Conservation (phyloP, 2,797 vertebrate species). For the Helostoma temminkii region DNA sequence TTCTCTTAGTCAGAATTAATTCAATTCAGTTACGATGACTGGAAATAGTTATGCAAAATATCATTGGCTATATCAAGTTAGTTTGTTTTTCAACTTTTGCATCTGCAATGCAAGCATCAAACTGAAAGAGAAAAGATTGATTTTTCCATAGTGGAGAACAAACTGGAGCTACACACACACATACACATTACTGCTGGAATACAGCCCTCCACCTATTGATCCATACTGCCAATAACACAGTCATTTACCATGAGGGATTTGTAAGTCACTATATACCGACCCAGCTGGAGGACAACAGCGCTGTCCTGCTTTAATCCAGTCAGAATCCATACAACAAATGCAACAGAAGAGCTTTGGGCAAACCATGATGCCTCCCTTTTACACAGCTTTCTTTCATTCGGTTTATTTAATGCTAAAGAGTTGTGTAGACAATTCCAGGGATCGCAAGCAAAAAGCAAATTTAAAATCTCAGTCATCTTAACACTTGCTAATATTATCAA, state of each 20-base stretch:
- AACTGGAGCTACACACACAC: conserved; percentile 57
- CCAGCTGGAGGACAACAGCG: conserved; percentile 59
- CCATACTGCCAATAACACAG: conserved; percentile 75
- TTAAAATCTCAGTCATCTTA: conserved; percentile 35
- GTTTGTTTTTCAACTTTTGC: conserved; percentile 23
- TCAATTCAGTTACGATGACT: conserved; percentile 35
- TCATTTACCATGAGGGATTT: conserved; percentile 78
- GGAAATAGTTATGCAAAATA: conserved; percentile 20
- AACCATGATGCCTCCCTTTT: conserved; percentile 29
- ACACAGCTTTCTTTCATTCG: neutral
- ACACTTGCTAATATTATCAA: conserved; percentile 51
- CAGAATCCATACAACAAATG: conserved; percentile 28
- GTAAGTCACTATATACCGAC: conserved; percentile 76
- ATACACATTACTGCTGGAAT: conserved; percentile 52
- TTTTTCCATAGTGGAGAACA: conserved; percentile 73
- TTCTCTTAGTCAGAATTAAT: conserved; percentile 59
- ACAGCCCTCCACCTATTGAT: conserved; percentile 77
- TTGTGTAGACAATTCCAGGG: conserved; percentile 9
- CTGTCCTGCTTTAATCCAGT: conserved; percentile 57
- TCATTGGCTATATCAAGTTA: conserved; percentile 19
- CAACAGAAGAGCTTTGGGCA: conserved; percentile 38
- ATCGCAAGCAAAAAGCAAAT: conserved; percentile 22
- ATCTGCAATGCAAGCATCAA: conserved; percentile 35
- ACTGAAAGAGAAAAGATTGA: conserved; percentile 72
- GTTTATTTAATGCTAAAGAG: conserved; percentile 3